Conservation (phyloP, 2,113 vertebrate species). For the Pipra filicauda region DNA sequence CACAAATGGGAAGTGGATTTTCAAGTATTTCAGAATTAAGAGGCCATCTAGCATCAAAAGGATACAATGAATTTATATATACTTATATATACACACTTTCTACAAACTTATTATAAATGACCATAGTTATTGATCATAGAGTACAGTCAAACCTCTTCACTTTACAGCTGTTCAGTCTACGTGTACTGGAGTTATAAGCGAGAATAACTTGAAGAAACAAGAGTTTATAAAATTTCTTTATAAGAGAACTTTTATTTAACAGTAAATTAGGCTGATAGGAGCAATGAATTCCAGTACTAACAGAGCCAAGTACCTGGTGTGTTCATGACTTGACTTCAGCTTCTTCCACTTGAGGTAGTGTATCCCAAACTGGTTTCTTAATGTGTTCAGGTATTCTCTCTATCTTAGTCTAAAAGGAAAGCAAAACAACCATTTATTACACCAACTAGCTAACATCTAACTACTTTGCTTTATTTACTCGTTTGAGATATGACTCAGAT, state of each 20-base stretch:
- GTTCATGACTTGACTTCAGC: constrained; percentile 42
- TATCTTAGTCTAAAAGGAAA: constrained; percentile 80
- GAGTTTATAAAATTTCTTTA: not conserved
- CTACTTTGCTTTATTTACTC: not conserved
- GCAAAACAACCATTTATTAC: not conserved
- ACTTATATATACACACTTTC: not conserved
- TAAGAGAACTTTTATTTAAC: constrained; percentile 36
- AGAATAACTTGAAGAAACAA: not conserved
- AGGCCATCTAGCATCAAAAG: not conserved
- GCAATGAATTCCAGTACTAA: not conserved
- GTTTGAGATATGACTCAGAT: not conserved
- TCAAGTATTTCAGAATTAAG: not conserved
- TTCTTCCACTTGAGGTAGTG: constrained; percentile 52
- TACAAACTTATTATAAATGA: not conserved
- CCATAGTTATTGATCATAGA: not conserved
- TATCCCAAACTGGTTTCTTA: constrained; percentile 86
- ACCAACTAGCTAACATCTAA: not conserved
- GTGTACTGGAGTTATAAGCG: not conserved
- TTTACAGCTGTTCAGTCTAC: not conserved
- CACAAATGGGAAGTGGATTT: not conserved
- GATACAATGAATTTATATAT: not conserved
- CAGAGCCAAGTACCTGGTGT: not conserved
- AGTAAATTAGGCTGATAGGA: not conserved
- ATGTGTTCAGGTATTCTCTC: constrained; percentile 92
- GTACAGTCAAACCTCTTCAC: not conserved